These are phyloP conservation scores for Aphaenogaster rudis DNA, from an alignment of 1,140 invertebrate species.

Conservation along the genomic window DNA sequence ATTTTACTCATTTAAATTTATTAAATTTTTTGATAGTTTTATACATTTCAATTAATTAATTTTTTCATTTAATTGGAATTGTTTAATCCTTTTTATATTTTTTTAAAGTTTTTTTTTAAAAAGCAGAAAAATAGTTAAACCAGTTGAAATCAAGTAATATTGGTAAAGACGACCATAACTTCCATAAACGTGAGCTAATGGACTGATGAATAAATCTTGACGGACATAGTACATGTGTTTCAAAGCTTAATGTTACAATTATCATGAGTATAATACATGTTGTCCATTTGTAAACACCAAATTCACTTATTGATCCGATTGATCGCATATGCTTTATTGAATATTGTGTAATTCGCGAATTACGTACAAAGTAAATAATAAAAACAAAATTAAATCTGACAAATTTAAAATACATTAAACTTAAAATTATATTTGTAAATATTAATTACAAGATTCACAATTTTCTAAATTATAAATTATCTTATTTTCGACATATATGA, in stretches of 20 bases:
- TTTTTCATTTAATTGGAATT: neutral
- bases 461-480: neutral
- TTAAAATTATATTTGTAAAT: too few species aligned
- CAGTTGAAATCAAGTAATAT: neutral
- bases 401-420: too few species aligned
- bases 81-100: neutral
- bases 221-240: neutral
- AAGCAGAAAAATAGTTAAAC: neutral
- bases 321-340: neutral
- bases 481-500: neutral
- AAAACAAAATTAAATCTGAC: neutral
- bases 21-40: neutral
- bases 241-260: slow-evolving; percentile 3
- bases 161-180: neutral
- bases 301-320: slow-evolving; percentile 8
- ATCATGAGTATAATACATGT: slow-evolving; percentile 7
- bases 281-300: neutral
- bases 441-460: neutral
- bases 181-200: neutral
- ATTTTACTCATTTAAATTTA: slow-evolving; percentile 10
- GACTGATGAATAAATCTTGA: slow-evolving; percentile 14
- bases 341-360: neutral
- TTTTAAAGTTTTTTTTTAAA: neutral
- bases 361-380: too few species aligned
- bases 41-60: neutral